These are phyloP conservation scores for Pseudococcus viburni DNA, from an alignment of 2,888 invertebrate species.

Conservation along the genomic window DNA sequence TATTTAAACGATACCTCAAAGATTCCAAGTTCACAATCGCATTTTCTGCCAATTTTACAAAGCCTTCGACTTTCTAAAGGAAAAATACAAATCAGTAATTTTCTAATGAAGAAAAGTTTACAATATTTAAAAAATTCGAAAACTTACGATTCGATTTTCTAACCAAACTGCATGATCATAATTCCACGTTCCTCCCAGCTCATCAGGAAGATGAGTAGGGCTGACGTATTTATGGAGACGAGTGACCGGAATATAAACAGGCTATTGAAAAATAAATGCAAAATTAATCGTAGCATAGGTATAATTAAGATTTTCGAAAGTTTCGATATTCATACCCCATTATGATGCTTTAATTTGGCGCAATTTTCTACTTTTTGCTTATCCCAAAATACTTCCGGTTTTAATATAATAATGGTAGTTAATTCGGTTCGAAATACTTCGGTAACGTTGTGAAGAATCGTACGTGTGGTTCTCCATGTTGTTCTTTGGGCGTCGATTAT, in stretches of 20 bases:
- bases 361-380: slow-evolving; percentile 81
- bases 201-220: slow-evolving; percentile 79
- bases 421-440: slow-evolving; percentile 73
- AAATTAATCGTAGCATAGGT: neutral
- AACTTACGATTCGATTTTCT: slow-evolving; percentile 80
- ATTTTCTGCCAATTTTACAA: slow-evolving; percentile 76
- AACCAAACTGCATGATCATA: slow-evolving; percentile 85
- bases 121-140: neutral
- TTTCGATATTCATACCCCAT: slow-evolving; percentile 45
- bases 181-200: slow-evolving; percentile 80
- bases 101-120: neutral
- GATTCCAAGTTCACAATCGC: slow-evolving; percentile 77
- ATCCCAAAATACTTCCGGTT: slow-evolving; percentile 84
- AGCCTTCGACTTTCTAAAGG: slow-evolving; percentile 79
- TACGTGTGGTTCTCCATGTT: slow-evolving; percentile 77
- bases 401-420: slow-evolving; percentile 76
- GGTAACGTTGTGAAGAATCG: slow-evolving; percentile 76
- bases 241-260: slow-evolving; percentile 79
- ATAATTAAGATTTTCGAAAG: neutral
- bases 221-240: slow-evolving; percentile 81
- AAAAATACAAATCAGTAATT: slow-evolving; percentile 46
- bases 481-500: slow-evolving; percentile 79
- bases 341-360: slow-evolving; percentile 73
- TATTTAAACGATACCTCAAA: slow-evolving; percentile 75
- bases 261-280: slow-evolving; percentile 73